Conservation (phyloP, 1,140 invertebrate genomes). For the Tribolium madens region DNA sequence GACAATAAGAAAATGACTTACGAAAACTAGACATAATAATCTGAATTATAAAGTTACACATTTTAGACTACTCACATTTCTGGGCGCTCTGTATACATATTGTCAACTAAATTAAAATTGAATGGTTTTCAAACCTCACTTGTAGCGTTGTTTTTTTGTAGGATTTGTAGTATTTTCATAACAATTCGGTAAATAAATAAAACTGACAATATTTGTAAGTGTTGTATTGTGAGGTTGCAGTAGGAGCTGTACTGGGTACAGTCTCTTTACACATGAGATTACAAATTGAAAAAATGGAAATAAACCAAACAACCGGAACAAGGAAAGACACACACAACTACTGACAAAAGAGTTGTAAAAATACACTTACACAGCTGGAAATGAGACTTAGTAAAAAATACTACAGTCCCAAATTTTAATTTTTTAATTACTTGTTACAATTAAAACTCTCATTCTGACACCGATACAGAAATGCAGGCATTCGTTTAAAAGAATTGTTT, state of each 20-base stretch:
- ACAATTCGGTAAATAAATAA: conserved; percentile 41
- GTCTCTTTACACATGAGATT: conserved; percentile 57
- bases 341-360: conserved; percentile 63
- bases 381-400: conserved; percentile 60
- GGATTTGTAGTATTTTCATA: neutral
- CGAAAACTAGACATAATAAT: no score
- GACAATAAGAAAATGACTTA: no score
- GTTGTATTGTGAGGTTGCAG: conserved; percentile 62
- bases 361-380: conserved; percentile 61
- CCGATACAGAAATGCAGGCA: conserved; percentile 60
- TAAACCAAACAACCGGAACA: conserved; percentile 59
- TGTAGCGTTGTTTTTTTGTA: neutral
- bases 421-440: conserved; percentile 60
- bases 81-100: no score
- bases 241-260: conserved; percentile 55
- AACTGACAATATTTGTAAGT: conserved; percentile 56
- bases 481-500: conserved; percentile 47
- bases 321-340: conserved; percentile 62
- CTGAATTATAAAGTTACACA: no score
- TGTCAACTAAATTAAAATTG: conserved; percentile 7
- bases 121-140: conserved; percentile 35
- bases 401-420: conserved; percentile 58
- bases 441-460: conserved; percentile 64
- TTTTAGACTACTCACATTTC: no score
- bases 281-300: conserved; percentile 58